Base-by-base conservation (phyloP, 1,140 invertebrate species). In the Copidosoma floridanum region DNA sequence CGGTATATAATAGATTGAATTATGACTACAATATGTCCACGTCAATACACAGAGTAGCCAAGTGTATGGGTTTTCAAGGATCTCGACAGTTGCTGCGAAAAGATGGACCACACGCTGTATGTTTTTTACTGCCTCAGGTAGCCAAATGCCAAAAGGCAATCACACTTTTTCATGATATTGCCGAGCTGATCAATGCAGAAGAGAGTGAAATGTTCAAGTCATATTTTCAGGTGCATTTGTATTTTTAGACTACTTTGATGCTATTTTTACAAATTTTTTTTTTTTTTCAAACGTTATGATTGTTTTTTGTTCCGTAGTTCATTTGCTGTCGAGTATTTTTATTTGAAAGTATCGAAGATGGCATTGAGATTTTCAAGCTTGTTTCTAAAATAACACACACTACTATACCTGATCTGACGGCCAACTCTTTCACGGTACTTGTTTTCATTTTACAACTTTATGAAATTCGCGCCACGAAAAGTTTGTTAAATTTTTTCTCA, bases 131-230 rank as follows among this genome's bases (percentile, higher is more conserved):
- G 53, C 81, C 84, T 0, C 77, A 83, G 58, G 76, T 83, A 3
- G 75, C 83, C 1, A 80, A 78, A 57, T 73, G 80, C 23, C 81
- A 81, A 6, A 78, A 83, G 64, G 77, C 85, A 14, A 73, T 75
- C 26, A 74, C 71, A 26, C 81, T 88, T 58, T 82, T 88, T 43
- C 72, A 83, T 35, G 85, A 88, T 66, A 83, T 88, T 50, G 81
- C 84, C 1, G 75, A 77, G 7, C 69, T 86, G 12, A 81, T 85
- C 16, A 80, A 82, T 40, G 81, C 83, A 55, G 81, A 85, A 1
- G 78, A 85, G 35, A 65, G 61, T 18, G 60, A 66, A 46, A 68
- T 71, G 65, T 57, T 70, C 16, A 66, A 64, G 37, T 61, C 64
- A 57, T 68, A 72, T 61, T 73, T 72, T 59, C 63, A 68, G 20